Evolutionary conservation across 2,888 invertebrate species (phyloP), one percentile per base, ranked within the genome.

Genomic region (Rugalucina vietnamica): DNA sequence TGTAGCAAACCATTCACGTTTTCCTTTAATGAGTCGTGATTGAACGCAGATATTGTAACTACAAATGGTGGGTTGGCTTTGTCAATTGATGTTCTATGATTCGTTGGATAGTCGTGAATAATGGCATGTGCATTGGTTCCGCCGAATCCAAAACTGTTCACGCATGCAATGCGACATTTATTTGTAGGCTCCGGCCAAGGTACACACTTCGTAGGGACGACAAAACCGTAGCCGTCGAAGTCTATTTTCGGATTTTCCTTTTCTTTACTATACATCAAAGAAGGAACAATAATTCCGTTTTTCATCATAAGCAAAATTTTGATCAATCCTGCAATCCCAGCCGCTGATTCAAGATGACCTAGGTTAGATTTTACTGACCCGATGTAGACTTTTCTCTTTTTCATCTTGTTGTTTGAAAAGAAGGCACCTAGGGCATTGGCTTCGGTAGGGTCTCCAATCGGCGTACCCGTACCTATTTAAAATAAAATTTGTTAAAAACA

Each of bases 341-440:
- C 88, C 1, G 89, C 91, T 21, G 90, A 78, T 72, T 91, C 91
- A 14, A 87, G 60, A 83, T 91, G 91, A 5, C 91, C 91, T n/a
- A 91, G 89, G 79, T 91, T 92, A 24, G 91, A 87, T 69, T 91
- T 91, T 1, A 90, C 91, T 0, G 92, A 91, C 0, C 92, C 92
- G n/a, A 91, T 87, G 43, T 82, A 43, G 4, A 76, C 50, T 24
- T 39, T 32, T 12, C 69, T 36, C 21, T 27, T 65, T 36, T 50
- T 21, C 37, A n/a, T 34, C 14, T 21, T 10, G 1, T 49, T 29
- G 36, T 34, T 50, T 0, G 72, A 75, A n/a, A 92, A 89, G 37
- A 90, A 87, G n/a, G 69, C 37, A 14, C 91, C 90, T 0, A 92
- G 76, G 5, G 90, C 82, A 34, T 85, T 88, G 2, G 80, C 89